A percentile compares a stretch with the other conserved stretches of the same genome.
Conservation (phyloP, 2,797 vertebrate species). For the Fundulus diaphanus region DNA sequence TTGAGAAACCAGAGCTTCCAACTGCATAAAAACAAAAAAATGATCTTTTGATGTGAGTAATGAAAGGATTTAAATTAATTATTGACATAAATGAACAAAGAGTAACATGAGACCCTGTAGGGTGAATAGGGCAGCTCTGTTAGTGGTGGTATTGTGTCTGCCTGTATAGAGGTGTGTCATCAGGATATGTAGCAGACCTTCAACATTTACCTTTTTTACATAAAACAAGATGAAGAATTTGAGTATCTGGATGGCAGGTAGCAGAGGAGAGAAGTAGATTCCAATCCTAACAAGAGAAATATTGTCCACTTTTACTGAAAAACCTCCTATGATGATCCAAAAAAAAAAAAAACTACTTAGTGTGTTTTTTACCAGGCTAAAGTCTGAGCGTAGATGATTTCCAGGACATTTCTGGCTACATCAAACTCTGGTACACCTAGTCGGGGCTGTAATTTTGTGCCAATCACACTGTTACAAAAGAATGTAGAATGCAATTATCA, state of each 20-base stretch:
- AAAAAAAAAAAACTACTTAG: background rate
- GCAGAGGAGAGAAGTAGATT: constrained; percentile 93
- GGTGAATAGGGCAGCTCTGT: background rate
- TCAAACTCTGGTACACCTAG: constrained; percentile 92
- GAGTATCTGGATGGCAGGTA: constrained; percentile 92
- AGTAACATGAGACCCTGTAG: constrained; percentile 53
- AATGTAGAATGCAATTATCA: background rate
- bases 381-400: constrained; percentile 95
- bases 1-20: constrained; percentile 12
- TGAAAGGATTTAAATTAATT: constrained; percentile 60
- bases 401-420: constrained; percentile 92
- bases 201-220: constrained; percentile 89
- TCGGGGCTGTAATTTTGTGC: constrained; percentile 75
- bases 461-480: constrained; percentile 83
- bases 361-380: constrained; percentile 86
- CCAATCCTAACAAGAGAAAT: constrained; percentile 86
- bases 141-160: constrained; percentile 23
- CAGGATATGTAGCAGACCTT: background rate
- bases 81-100: constrained; percentile 55
- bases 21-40: constrained; percentile 30
- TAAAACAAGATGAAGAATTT: constrained; percentile 90
- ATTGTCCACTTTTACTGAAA: background rate
- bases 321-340: too few species aligned
- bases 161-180: background rate
- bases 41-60: constrained; percentile 11